A percentile compares a stretch with the other conserved stretches of the same genome.
phyloP scores from a whole-genome alignment of 2,888 invertebrate genomes.

The Pycnomerus fuliginosus region DNA sequence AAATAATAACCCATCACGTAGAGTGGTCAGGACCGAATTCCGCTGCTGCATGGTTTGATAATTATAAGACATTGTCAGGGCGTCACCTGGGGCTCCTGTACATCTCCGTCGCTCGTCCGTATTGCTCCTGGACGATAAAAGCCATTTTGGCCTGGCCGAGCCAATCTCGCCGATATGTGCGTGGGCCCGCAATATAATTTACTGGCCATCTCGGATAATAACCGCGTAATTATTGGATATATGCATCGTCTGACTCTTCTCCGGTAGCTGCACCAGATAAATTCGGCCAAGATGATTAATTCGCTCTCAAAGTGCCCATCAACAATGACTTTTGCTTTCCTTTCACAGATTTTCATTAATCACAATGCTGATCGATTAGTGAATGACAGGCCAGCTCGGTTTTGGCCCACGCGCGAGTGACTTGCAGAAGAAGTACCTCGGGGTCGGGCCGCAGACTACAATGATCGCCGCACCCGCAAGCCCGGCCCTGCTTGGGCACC shows the following conservation, averaged over 20 bases:
- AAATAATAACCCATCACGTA: slow-evolving; percentile 37
- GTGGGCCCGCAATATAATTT: slow-evolving; percentile 52
- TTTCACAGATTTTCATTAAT: slow-evolving; percentile 26
- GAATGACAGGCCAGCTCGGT: slow-evolving; percentile 18
- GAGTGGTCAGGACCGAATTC: slow-evolving; percentile 29
- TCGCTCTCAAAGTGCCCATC: not conserved
- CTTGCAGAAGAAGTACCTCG: slow-evolving; percentile 32
- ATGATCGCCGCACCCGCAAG: slow-evolving; percentile 34
- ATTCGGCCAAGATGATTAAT: not conserved
- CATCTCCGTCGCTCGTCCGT: slow-evolving; percentile 31
- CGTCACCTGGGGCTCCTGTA: slow-evolving; percentile 47
- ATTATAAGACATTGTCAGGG: slow-evolving; percentile 47
- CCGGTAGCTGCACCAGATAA: slow-evolving; percentile 18
- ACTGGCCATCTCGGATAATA: slow-evolving; percentile 49
- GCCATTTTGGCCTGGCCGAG: slow-evolving; percentile 33
- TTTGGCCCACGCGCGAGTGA: slow-evolving; percentile 35
- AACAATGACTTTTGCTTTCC: slow-evolving; percentile 23
- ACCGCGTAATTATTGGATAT: slow-evolving; percentile 49
- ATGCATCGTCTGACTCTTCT: slow-evolving; percentile 21
- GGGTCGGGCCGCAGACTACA: slow-evolving; percentile 35
- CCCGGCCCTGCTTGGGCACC: slow-evolving; percentile 28
- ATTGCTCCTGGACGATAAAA: slow-evolving; percentile 32
- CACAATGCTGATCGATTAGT: slow-evolving; percentile 27
- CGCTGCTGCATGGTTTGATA: slow-evolving; percentile 33
- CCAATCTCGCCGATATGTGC: slow-evolving; percentile 42